A percentile compares a stretch with the other conserved stretches of the same genome.
Conservation (phyloP, 2,797 vertebrate species). For the Trachurus trachurus region DNA sequence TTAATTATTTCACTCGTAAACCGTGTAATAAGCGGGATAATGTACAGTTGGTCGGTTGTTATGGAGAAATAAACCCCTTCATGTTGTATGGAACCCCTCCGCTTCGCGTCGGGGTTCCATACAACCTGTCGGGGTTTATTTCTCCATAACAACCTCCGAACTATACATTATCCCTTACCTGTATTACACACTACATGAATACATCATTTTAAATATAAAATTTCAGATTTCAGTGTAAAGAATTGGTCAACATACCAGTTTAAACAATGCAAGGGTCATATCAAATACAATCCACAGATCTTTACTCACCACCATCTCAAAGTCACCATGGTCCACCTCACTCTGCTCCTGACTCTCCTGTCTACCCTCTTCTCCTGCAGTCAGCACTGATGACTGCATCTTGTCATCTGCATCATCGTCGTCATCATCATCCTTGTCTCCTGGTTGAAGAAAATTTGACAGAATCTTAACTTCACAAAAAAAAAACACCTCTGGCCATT, state of each 20-base stretch:
- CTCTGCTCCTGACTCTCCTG: slow-evolving; percentile 97
- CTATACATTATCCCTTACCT: too few relatives aligned
- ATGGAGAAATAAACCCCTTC: too few relatives aligned
- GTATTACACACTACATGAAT: neutral
- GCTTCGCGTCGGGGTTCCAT: too few relatives aligned
- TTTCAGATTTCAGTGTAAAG: neutral
- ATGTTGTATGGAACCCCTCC: too few relatives aligned
- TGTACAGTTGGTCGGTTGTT: too few relatives aligned
- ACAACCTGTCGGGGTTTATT: too few relatives aligned
- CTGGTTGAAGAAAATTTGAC: slow-evolving; percentile 75
- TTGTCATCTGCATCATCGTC: slow-evolving; percentile 98
- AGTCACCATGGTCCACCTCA: slow-evolving; percentile 98
- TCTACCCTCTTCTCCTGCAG: slow-evolving; percentile 91
- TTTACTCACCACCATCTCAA: slow-evolving; percentile 98
- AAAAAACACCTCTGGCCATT: neutral
- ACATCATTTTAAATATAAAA: neutral
- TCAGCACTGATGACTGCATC: slow-evolving; percentile 93
- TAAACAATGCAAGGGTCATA: neutral
- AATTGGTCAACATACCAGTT: neutral
- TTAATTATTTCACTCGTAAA: too few relatives aligned
- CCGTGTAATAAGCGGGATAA: too few relatives aligned
- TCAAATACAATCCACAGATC: neutral
- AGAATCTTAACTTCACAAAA: neutral
- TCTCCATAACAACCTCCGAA: too few relatives aligned
- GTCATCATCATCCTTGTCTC: slow-evolving; percentile 98